phyloP scores from a whole-genome alignment of 2,797 vertebrate genomes.

The Florisuga fusca region DNA sequence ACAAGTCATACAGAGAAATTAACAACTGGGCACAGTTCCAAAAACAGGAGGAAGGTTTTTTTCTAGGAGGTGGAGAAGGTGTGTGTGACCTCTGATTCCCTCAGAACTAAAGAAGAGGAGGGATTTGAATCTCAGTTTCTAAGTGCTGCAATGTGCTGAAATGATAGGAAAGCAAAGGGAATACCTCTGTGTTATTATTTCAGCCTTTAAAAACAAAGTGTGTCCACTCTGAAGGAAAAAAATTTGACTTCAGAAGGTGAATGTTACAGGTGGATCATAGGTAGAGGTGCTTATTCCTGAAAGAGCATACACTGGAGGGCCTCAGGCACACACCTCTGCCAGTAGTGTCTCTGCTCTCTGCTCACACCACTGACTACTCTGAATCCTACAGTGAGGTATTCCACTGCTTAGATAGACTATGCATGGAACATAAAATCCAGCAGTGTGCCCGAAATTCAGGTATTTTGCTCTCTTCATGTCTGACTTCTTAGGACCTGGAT shows the following conservation, averaged over 20 bases:
- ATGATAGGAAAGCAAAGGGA: background rate
- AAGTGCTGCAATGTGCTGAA: background rate
- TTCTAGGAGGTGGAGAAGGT: background rate
- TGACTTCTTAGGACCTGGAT: background rate
- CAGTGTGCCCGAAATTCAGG: background rate
- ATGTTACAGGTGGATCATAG: background rate
- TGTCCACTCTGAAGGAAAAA: background rate
- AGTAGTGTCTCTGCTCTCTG: background rate
- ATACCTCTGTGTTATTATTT: background rate
- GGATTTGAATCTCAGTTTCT: background rate
- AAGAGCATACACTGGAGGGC: background rate
- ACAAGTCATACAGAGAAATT: fast-evolving
- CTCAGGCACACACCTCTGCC: background rate
- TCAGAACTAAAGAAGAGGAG: background rate
- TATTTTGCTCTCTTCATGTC: background rate
- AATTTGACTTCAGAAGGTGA: background rate
- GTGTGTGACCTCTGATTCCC: background rate
- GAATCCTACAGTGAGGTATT: too few species aligned
- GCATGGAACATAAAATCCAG: too few species aligned
- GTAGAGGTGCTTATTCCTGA: background rate
- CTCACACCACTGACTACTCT: background rate
- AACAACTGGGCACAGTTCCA: background rate
- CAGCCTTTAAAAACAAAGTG: background rate
- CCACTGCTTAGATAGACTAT: too few species aligned
- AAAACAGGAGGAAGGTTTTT: background rate